Evolutionary conservation across 2,113 vertebrate genomes (phyloP), one percentile per base, ranked within the genome.

Genomic region (Atherinomorus stipes): DNA sequence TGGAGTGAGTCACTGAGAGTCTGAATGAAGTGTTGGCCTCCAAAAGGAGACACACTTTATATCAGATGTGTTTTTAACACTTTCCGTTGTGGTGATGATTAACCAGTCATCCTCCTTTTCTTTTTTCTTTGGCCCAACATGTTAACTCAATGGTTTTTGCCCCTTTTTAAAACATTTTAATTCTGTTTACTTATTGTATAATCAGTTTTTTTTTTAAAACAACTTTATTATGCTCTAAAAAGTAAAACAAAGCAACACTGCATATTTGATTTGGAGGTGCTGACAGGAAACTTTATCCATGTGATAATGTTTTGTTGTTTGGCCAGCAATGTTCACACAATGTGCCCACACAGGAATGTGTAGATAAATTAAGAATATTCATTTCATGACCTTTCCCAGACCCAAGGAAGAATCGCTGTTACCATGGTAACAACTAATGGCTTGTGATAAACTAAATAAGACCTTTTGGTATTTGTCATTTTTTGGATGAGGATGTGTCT

Each of bases 371-470:
- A 53, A 21, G 47, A 59, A 54, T 66, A 59, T 51, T 68, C 64
- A 37, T 80, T 71, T 71, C 47, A 31, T 68, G 54, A 65, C 59
- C 58, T 79, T 84, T 74, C 42, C 66, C 61, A 22, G 42, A 62
- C 1, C 2, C 23, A 50, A 12, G 50, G 25, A 60, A 65, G 49
- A 59, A 53, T 68, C 51, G 42, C 40, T 50, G 65, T 77, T 69
- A 31, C 77, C 76, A 66, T 49, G 23, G 66, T 25, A 80, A 80
- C 69, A 56, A 38, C 59, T 76, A 74, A 76, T 83, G 77, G 64
- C 56, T 74, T 11, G 11, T 84, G 61, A 76, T 78, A 59, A 81
- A 74, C 60, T 40, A 61, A 53, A 31, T 56, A 58, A 70, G 61
- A 19, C 31, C 22, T 59, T 65, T 77, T 59, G 42, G 64, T 58